Evolutionary conservation across 2,113 vertebrate genomes (phyloP).

Genomic region (Pelvicachromis taeniatus): DNA sequence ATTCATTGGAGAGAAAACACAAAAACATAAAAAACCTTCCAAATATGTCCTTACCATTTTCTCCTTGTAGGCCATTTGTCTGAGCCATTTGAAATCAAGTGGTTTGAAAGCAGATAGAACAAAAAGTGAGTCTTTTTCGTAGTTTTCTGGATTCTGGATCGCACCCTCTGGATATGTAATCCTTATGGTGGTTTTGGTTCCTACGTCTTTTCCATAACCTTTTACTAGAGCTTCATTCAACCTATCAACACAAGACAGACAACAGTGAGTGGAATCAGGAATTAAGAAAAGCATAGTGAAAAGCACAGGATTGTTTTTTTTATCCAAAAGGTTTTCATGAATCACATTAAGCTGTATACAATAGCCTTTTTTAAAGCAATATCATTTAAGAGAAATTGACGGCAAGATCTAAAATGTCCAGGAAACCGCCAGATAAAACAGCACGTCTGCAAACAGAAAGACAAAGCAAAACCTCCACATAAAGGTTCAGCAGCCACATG

Average conservation of each 20-base stretch:
- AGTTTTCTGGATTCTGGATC: constrained; percentile 88
- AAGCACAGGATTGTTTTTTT: neutral
- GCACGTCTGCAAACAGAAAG: neutral
- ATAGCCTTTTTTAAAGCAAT: too few relatives aligned
- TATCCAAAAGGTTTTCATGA: neutral
- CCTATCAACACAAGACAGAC: constrained; percentile 61
- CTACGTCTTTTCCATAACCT: constrained; percentile 90
- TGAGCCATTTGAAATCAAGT: constrained; percentile 95
- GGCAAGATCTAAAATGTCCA: neutral
- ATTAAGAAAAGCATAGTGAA: neutral
- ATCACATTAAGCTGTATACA: too few relatives aligned
- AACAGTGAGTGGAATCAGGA: neutral
- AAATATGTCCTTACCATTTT: constrained; percentile 82
- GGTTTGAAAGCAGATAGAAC: constrained; percentile 96
- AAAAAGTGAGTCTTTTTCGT: constrained; percentile 92
- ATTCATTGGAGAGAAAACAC: neutral
- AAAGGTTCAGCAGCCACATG: neutral
- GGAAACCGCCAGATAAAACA: neutral
- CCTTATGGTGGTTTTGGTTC: constrained; percentile 92
- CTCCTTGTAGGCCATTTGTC: constrained; percentile 94
- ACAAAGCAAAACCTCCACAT: neutral
- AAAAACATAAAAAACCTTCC: neutral
- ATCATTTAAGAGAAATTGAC: neutral
- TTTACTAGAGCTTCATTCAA: constrained; percentile 90
- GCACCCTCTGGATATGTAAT: constrained; percentile 98